Base-by-base conservation (phyloP, 2,797 vertebrate genomes). In the Hoplostethus atlanticus region DNA sequence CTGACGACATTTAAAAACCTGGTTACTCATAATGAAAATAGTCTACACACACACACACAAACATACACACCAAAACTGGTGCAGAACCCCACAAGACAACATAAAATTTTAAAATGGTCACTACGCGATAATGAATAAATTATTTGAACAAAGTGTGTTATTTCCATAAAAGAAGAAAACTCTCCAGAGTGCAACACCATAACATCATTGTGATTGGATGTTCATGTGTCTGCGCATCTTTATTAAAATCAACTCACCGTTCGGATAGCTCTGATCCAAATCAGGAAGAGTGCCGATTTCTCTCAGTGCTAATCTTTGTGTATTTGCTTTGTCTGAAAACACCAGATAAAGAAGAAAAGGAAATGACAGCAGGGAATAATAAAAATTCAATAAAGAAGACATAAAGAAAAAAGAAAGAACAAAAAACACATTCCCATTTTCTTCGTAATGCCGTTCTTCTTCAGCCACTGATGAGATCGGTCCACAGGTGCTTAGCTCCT, bases 241-340 rank as follows among this genome's bases (percentile, higher is more conserved):
- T 94, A 94, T 94, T 94, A 94, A 94, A 94, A 94, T 94, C 93
- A 91, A 76, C 86, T 84, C 88, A 77, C 69, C 54, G 55, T 88
- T 89, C 53, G 40, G 82, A 76, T 63, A 64, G 71, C 65, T 83
- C 76, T 70, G 91, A 93, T 92, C 76, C 30, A 68, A 81, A 94
- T 94, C 88, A 56, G 74, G 65, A 81, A 84, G 79, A 88, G 70
- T 71, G 89, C 87, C 63, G 64, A 87, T 91, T 90, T 91, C 86
- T 87, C 87, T 76, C 80, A 11, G 21, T 4, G 79, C 77, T 87
- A 81, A 92, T 91, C 87, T 82, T 16, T 28, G 77, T 73, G 79
- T 83, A 62, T 92, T 92, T 89, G 84, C 84, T 92, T 89, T 77
- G 72, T 89, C 79, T 85, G 92, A 91, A 83, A 88, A 70, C 65